A percentile compares a stretch with the other conserved stretches of the same genome.
These are phyloP conservation scores for Ctenosaura bakeri DNA, from an alignment of 2,797 vertebrate species.

Conservation along the genomic window DNA sequence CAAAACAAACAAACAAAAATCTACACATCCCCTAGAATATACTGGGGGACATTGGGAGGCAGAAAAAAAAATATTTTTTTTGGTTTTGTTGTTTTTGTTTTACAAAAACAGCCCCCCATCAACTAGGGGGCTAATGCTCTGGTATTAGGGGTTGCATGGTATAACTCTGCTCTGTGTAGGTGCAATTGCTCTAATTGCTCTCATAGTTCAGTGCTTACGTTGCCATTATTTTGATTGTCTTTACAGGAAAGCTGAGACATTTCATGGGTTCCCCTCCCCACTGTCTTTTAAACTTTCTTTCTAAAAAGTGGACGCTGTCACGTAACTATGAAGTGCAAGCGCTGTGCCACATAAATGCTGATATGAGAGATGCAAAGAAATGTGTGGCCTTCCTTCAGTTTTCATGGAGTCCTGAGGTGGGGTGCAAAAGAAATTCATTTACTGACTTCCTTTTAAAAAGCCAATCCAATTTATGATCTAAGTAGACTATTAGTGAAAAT, in stretches of 20 bases:
- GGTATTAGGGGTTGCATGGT: no score
- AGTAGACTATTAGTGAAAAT: not conserved
- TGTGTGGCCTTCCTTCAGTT: not conserved
- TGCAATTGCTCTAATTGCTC: not conserved
- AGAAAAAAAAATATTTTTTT: no score
- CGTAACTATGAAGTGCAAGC: not conserved
- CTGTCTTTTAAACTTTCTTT: not conserved
- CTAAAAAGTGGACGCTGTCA: no score
- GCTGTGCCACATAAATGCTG: not conserved
- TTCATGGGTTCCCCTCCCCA: not conserved
- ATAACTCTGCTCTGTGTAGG: no score
- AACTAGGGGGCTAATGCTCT: no score
- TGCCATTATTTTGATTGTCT: not conserved
- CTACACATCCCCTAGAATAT: no score
- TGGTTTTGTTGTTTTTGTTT: no score
- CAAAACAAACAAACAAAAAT: no score
- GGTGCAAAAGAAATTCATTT: not conserved
- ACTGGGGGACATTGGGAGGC: no score
- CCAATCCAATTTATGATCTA: not conserved
- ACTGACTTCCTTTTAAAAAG: not conserved
- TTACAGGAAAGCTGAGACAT: not conserved
- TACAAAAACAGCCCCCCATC: no score
- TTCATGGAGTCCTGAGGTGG: not conserved
- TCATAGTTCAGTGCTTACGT: not conserved
- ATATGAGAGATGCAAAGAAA: not conserved